These are phyloP conservation scores for Hydrophis major DNA, from an alignment of 2,797 vertebrate genomes.

Conservation along the genomic window DNA sequence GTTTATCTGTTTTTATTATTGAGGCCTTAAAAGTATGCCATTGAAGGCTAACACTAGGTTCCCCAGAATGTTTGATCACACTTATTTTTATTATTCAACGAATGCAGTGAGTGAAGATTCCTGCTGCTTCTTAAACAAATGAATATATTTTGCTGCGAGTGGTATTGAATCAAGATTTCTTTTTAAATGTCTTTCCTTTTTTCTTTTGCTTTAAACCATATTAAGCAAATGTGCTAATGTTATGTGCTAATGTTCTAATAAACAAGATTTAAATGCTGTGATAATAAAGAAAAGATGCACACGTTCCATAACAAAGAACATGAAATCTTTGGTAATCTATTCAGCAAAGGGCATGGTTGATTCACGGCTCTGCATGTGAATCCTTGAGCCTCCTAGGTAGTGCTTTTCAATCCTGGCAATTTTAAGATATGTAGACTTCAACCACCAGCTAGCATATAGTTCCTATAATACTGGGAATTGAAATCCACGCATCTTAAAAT, in stretches of 20 bases:
- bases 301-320: slow-evolving; percentile 21
- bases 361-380: not conserved
- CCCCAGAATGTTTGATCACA: slow-evolving; percentile 47
- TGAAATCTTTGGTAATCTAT: not conserved
- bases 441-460: not conserved
- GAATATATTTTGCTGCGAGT: not conserved
- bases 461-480: not conserved
- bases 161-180: slow-evolving; percentile 23
- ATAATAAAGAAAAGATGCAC: slow-evolving; percentile 41
- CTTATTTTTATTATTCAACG: slow-evolving; percentile 22
- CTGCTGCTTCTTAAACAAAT: slow-evolving; percentile 27
- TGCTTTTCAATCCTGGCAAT: not conserved
- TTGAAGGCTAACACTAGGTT: slow-evolving; percentile 68
- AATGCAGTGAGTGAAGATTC: slow-evolving; percentile 12
- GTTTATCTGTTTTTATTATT: slow-evolving; percentile 74
- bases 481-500: not conserved
- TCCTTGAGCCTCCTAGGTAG: not conserved
- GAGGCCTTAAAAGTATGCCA: slow-evolving; percentile 70
- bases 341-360: not conserved
- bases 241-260: slow-evolving; percentile 37
- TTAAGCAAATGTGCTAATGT: not conserved
- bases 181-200: not conserved
- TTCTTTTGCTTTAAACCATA: slow-evolving; percentile 1
- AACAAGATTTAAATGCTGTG: slow-evolving; percentile 31
- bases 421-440: not conserved